Evolutionary conservation across 2,113 vertebrate species (phyloP).

Genomic region (Ariopsis seemanni): DNA sequence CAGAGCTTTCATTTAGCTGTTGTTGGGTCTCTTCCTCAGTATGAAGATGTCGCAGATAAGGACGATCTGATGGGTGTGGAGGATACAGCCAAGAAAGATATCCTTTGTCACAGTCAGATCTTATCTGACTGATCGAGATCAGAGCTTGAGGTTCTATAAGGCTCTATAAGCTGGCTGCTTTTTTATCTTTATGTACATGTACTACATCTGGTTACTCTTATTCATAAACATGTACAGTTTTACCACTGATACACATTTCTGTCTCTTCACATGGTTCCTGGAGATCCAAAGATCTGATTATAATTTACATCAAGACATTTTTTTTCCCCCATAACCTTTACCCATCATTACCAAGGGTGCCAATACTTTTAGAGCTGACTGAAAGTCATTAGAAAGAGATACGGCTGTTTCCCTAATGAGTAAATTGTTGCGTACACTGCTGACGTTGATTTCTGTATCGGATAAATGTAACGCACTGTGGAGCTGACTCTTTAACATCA

Average conservation of each 20-base stretch:
- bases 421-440: neutral
- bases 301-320: no score
- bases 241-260: neutral
- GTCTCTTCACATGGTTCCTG: no score
- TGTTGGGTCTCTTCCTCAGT: slow-evolving; percentile 66
- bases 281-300: no score
- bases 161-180: neutral
- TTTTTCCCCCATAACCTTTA: no score
- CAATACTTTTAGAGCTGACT: no score
- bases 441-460: neutral
- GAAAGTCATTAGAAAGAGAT: no score
- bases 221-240: neutral
- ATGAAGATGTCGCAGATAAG: slow-evolving; percentile 92
- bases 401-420: neutral
- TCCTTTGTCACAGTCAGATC: slow-evolving; percentile 64
- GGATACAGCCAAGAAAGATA: slow-evolving; percentile 93
- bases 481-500: slow-evolving; percentile 53
- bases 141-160: neutral
- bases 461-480: neutral
- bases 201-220: neutral
- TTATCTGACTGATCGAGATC: neutral
- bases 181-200: neutral
- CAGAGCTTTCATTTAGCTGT: neutral
- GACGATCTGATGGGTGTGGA: slow-evolving; percentile 93
- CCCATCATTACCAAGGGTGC: no score